Base-by-base conservation (phyloP, 1,140 invertebrate species). In the Heterodera schachtii region DNA sequence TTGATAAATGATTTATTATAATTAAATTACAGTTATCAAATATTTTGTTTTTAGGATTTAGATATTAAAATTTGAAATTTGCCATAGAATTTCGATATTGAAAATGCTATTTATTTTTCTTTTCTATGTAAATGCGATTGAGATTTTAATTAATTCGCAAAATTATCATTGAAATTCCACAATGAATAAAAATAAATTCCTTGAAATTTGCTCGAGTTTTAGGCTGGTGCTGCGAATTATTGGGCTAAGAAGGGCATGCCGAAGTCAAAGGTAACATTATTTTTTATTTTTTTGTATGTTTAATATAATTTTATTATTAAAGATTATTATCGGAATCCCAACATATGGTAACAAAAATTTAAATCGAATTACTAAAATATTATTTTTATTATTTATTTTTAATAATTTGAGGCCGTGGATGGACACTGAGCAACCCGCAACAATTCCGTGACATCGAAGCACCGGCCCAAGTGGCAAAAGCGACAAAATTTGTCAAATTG, bases 221-320 rank as follows among this genome's bases (percentile, higher is more conserved):
- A 95, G 94, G 95, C 96, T 90, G 96, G 93, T 86, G 95, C 95
- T 83, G 95, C 95, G 0, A 92, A 94, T 16, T 95, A 96, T 91
- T 97, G 96, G 96, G 93, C 95, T 0, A 94, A 94, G 86, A 94
- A 96, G 81, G 96, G 97, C 47, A 94, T 96, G 8, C 96, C 96
- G 1, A 96, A 95, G 88, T 94, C 97, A 84, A 98, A 98, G 91
- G 92, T 31, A 0, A 0, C 31, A 31, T 31, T 31, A n/a, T 31
- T 1, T 31, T 31, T 31, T 31, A 0, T 31, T 31, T 31, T 31
- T 31, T 31, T 31, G 31, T 31, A 31, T 31, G 31, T 31, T 31
- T 31, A 31, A 31, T 31, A 31, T 31, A 31, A 31, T 31, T 31
- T 31, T 31, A 31, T 31, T 31, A 31, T 31, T 31, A 31, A 31